Evolutionary conservation across 2,888 invertebrate species (phyloP).

Genomic region (Pterostichus madidus): DNA sequence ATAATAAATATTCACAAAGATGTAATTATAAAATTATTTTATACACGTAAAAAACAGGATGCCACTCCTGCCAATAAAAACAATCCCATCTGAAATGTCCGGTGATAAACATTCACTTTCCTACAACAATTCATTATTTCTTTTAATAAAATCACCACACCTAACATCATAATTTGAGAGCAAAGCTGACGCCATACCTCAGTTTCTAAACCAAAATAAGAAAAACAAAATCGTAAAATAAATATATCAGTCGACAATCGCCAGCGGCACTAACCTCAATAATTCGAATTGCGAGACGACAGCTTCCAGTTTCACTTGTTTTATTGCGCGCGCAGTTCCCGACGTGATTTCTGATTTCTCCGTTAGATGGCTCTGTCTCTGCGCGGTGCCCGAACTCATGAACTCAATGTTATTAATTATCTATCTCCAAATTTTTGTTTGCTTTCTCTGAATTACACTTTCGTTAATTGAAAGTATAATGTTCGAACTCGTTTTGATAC

Average conservation of each 20-base stretch:
- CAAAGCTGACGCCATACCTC: background rate
- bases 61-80: slow-evolving; percentile 14
- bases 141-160: slow-evolving; percentile 1
- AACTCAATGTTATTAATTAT: slow-evolving; percentile 50
- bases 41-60: slow-evolving; percentile 1
- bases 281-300: slow-evolving; percentile 22
- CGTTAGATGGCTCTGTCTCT: slow-evolving; percentile 15
- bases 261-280: slow-evolving; percentile 37
- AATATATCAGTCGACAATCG: slow-evolving; percentile 28
- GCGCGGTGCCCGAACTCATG: background rate
- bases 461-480: slow-evolving; percentile 59
- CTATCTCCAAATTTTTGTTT: slow-evolving; percentile 56
- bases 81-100: background rate
- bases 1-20: background rate
- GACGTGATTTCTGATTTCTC: slow-evolving; percentile 33
- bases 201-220: slow-evolving; percentile 37
- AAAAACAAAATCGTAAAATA: slow-evolving; percentile 30
- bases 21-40: too few species aligned
- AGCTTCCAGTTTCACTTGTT: slow-evolving; percentile 45
- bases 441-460: slow-evolving; percentile 56
- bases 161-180: slow-evolving; percentile 19
- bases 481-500: slow-evolving; percentile 17
- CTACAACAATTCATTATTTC: slow-evolving; percentile 37
- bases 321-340: background rate
- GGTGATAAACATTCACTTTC: slow-evolving; percentile 26